phyloP scores from a whole-genome alignment of 2,113 vertebrate species.

The Hyperopisus bebe region DNA sequence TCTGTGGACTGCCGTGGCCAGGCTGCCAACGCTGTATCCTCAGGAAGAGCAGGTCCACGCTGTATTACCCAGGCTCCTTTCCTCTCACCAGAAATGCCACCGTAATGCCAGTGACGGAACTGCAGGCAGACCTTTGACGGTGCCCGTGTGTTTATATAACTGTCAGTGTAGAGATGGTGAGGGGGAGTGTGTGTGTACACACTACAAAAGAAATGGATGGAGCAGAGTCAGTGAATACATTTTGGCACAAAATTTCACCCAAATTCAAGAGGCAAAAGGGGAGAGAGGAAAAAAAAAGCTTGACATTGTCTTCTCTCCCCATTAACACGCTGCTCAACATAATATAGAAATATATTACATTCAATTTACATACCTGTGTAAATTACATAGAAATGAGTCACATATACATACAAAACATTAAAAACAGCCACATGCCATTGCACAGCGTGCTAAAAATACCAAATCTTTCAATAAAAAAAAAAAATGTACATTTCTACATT shows the following conservation, averaged over 20 bases:
- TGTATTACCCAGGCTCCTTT: not conserved
- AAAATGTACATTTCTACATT: slow-evolving; percentile 51
- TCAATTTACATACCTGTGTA: slow-evolving; percentile 49
- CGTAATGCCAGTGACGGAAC: not conserved
- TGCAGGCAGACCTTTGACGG: not conserved
- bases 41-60: not conserved
- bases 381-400: slow-evolving; percentile 47
- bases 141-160: not conserved
- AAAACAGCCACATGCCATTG: slow-evolving; percentile 54
- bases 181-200: not conserved
- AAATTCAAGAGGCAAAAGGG: not conserved
- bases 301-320: not conserved
- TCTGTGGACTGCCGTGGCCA: not conserved
- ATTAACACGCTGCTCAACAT: slow-evolving; percentile 15
- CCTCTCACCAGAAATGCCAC: not conserved
- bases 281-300: not conserved
- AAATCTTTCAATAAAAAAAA: slow-evolving; percentile 40
- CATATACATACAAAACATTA: slow-evolving; percentile 56
- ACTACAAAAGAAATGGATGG: not conserved
- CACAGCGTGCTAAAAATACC: slow-evolving; percentile 56
- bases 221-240: not conserved
- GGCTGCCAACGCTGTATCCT: not conserved
- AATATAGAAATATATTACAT: slow-evolving; percentile 49
- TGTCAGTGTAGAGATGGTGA: not conserved
- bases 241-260: slow-evolving; percentile 14